Conservation (phyloP, 2,888 invertebrate genomes). For the Hofmannophila pseudospretella region DNA sequence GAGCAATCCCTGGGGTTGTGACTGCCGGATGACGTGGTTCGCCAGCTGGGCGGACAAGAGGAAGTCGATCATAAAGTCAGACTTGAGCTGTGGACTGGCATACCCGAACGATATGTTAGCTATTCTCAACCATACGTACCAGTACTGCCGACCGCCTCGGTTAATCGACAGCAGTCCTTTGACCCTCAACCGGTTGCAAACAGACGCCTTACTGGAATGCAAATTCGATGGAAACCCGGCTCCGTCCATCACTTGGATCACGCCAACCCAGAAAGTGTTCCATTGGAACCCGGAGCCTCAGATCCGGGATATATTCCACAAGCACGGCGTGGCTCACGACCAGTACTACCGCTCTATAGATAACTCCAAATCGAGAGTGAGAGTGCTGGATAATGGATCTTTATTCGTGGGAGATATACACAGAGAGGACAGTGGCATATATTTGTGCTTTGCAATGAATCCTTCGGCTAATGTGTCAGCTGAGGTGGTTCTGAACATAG, state of each 20-base stretch:
- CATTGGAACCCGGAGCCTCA: constrained; percentile 88
- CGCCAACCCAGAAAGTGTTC: constrained; percentile 83
- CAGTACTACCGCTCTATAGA: constrained; percentile 64
- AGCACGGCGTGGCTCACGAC: constrained; percentile 81
- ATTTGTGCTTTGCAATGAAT: constrained; percentile 92
- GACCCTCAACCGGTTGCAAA: constrained; percentile 80
- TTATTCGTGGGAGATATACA: constrained; percentile 84
- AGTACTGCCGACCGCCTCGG: constrained; percentile 82
- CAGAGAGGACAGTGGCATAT: constrained; percentile 89
- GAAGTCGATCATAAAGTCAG: constrained; percentile 72
- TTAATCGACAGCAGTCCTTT: constrained; percentile 80
- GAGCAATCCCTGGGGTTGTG: constrained; percentile 90
- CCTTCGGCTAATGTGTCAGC: constrained; percentile 87
- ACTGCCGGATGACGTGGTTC: constrained; percentile 91
- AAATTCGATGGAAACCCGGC: constrained; percentile 85
- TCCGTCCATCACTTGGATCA: constrained; percentile 92
- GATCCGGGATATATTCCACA: constrained; percentile 81
- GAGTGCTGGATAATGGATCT: constrained; percentile 86
- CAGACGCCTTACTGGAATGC: constrained; percentile 86
- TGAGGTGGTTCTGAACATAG: constrained; percentile 87
- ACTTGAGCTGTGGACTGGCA: constrained; percentile 81
- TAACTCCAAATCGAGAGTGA: constrained; percentile 75
- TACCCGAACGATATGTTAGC: constrained; percentile 84
- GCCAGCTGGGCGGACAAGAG: constrained; percentile 69
- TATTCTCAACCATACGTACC: constrained; percentile 80